Evolutionary conservation across 1,140 invertebrate species (phyloP).

Genomic region (Pantala flavescens): DNA sequence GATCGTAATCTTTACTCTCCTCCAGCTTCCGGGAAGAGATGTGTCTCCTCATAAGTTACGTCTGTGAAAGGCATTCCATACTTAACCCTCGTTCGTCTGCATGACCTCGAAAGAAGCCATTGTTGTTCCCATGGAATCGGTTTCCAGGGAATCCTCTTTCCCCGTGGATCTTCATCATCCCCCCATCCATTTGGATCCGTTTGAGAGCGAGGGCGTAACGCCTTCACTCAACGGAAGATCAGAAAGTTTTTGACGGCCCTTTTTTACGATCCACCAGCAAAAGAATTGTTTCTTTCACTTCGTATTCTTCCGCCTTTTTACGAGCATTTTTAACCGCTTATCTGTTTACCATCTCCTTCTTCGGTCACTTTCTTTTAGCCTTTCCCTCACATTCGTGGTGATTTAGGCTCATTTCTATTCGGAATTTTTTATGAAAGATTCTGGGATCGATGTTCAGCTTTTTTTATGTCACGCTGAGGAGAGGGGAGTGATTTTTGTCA

Average conservation of each 20-base stretch:
- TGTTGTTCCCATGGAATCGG: background rate
- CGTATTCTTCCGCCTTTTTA: background rate
- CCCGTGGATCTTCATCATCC: background rate
- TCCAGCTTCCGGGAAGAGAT: background rate
- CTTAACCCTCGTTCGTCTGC: background rate
- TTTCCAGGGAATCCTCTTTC: background rate
- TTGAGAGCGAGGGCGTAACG: too few species aligned
- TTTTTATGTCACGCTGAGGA: too few species aligned
- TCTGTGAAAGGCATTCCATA: background rate
- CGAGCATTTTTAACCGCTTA: background rate
- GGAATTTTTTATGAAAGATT: background rate
- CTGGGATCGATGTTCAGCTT: background rate
- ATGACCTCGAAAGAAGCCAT: background rate
- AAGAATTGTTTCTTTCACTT: background rate
- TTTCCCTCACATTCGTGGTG: background rate
- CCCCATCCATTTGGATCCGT: too few species aligned
- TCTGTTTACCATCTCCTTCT: slow-evolving; percentile 9
- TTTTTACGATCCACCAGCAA: background rate
- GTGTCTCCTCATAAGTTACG: background rate
- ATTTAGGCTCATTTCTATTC: background rate
- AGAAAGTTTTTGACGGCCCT: background rate
- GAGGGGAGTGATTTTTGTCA: too few species aligned
- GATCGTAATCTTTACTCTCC: background rate
- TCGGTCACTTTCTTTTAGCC: background rate
- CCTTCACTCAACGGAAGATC: background rate